Conservation (phyloP, 2,113 vertebrate genomes). For the Aptenodytes forsteri region DNA sequence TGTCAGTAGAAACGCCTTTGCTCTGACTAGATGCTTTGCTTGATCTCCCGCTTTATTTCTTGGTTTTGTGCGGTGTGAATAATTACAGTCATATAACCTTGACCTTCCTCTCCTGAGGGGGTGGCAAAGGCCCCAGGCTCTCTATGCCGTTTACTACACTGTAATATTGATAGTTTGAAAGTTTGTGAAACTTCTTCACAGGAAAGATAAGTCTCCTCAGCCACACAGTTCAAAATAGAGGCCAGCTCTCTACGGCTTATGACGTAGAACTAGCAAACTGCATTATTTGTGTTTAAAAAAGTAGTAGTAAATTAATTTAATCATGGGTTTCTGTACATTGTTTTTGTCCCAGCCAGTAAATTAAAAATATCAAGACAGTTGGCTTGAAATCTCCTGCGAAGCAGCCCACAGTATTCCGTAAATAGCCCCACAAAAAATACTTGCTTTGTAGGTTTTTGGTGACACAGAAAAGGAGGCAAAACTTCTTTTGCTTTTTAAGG, state of each 20-base stretch:
- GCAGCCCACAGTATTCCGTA: constrained; percentile 16
- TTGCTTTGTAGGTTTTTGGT: background rate
- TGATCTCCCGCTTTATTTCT: background rate
- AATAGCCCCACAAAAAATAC: constrained; percentile 16
- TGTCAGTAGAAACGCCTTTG: background rate
- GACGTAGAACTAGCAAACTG: background rate
- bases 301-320: background rate
- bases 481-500: background rate
- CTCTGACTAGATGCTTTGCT: background rate
- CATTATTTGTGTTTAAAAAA: background rate
- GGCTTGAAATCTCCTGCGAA: background rate
- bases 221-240: background rate
- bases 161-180: background rate
- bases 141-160: background rate
- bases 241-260: background rate
- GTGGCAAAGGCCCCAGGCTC: background rate
- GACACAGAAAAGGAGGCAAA: background rate
- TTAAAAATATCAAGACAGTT: constrained; percentile 24
- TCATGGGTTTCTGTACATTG: background rate
- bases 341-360: background rate
- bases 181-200: background rate
- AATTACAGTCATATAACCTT: background rate
- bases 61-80: background rate
- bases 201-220: background rate
- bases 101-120: background rate